phyloP scores from a whole-genome alignment of 2,113 vertebrate species.

The Myrmecobius fasciatus region DNA sequence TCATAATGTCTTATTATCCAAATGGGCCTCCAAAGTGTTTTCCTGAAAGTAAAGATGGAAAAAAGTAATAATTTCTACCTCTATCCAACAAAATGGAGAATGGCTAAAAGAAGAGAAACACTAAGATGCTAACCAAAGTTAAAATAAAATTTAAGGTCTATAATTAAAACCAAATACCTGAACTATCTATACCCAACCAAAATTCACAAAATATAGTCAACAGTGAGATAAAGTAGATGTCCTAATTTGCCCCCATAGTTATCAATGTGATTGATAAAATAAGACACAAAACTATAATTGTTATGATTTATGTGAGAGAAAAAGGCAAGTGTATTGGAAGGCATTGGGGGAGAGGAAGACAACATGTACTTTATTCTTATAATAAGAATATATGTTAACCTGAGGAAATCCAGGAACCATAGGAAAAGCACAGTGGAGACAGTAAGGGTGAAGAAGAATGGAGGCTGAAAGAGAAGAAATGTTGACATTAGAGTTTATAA shows the following conservation, averaged over 20 bases:
- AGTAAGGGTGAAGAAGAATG: not conserved
- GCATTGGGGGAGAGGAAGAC: not conserved
- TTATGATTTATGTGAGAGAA: not conserved
- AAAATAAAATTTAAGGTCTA: not conserved
- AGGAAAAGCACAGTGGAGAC: not conserved
- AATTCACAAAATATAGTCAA: not conserved
- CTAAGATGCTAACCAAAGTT: not conserved
- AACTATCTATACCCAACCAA: not conserved
- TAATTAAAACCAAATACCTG: not conserved
- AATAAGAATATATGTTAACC: not conserved
- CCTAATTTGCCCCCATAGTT: not conserved
- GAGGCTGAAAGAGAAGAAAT: not conserved
- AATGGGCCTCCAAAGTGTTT: not conserved
- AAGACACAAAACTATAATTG: not conserved
- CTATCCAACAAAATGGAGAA: not conserved
- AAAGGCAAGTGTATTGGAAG: not conserved
- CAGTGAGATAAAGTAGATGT: not conserved
- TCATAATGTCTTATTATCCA: too few relatives aligned
- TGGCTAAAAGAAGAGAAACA: not conserved
- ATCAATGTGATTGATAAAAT: not conserved
- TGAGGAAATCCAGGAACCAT: not conserved
- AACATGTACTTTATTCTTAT: not conserved
- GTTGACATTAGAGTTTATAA: not conserved
- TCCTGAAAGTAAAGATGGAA: not conserved
- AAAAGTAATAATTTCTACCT: not conserved